phyloP scores from a whole-genome alignment of 1,140 invertebrate genomes.

The Phymastichus coffea region DNA sequence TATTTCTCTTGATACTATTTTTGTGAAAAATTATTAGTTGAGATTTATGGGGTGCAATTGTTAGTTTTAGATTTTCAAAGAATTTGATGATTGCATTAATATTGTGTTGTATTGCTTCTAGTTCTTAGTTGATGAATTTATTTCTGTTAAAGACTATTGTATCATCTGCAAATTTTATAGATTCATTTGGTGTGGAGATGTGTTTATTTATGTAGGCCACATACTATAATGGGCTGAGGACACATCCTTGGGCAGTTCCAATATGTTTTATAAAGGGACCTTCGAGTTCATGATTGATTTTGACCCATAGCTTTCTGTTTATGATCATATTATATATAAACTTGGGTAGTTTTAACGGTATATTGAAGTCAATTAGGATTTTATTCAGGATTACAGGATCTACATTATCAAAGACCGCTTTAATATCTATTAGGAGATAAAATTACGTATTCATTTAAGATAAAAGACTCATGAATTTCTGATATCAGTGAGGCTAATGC shows the following conservation, averaged over 20 bases:
- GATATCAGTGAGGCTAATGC: no score
- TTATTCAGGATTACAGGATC: not conserved
- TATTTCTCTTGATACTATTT: not conserved
- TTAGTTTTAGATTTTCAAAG: no score
- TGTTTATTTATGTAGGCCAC: not conserved
- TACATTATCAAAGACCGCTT: constrained; percentile 22
- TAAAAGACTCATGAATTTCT: no score
- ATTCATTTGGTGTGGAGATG: not conserved
- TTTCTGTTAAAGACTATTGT: constrained; percentile 5
- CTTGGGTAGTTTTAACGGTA: constrained; percentile 2
- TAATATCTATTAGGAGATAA: constrained; percentile 16
- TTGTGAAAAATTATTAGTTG: not conserved
- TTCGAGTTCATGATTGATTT: not conserved
- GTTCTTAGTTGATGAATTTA: not conserved
- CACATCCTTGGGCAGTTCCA: constrained; percentile 25
- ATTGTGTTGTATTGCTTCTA: not conserved
- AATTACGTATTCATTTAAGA: not conserved
- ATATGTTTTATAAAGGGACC: no score
- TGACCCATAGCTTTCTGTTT: not conserved
- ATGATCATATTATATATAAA: constrained; percentile 5
- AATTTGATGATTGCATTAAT: no score
- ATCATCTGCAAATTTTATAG: no score
- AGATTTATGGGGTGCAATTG: no score
- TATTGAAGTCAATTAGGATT: not conserved
- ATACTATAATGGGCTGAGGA: constrained; percentile 25